Evolutionary conservation across 1,140 invertebrate genomes (phyloP).

Genomic region (Bombus confusus): DNA sequence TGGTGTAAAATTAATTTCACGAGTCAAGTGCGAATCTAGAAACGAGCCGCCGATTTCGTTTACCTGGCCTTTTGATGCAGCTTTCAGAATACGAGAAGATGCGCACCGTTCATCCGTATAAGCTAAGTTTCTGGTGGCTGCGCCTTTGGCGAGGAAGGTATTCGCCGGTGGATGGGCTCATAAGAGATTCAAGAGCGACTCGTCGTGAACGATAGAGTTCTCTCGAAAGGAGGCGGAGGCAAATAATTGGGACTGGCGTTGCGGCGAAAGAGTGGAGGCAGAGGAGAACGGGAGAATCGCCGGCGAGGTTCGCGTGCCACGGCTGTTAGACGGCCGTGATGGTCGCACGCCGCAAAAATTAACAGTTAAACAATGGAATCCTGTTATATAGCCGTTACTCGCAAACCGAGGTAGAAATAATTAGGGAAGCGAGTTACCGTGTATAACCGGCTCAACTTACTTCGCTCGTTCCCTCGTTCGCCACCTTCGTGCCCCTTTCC

Average conservation of each 20-base stretch:
- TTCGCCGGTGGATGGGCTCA: slow-evolving; percentile 43
- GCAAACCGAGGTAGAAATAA: slow-evolving; percentile 71
- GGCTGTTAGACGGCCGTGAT: slow-evolving; percentile 36
- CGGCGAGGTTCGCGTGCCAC: slow-evolving; percentile 62
- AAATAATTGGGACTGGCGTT: slow-evolving; percentile 66
- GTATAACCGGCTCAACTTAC: slow-evolving; percentile 44
- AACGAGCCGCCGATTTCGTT: slow-evolving; percentile 4
- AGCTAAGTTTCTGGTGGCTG: slow-evolving; percentile 42
- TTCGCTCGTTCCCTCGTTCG: slow-evolving; percentile 23
- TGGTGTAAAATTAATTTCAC: slow-evolving; percentile 8
- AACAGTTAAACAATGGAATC: slow-evolving; percentile 75
- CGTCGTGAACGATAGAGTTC: slow-evolving; percentile 63
- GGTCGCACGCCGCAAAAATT: slow-evolving; percentile 71
- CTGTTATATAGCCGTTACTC: slow-evolving; percentile 69
- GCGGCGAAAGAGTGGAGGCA: slow-evolving; percentile 26
- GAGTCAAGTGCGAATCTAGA: slow-evolving; percentile 1
- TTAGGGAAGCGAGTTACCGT: slow-evolving; percentile 65
- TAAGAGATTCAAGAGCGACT: slow-evolving; percentile 63
- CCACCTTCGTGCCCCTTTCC: slow-evolving; percentile 3
- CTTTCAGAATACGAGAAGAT: slow-evolving; percentile 28
- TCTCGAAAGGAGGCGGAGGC: slow-evolving; percentile 43
- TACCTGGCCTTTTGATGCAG: background rate
- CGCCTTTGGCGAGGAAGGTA: slow-evolving; percentile 38
- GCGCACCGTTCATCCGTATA: slow-evolving; percentile 33
- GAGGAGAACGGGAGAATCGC: slow-evolving; percentile 16